phyloP scores from a whole-genome alignment of 2,113 vertebrate species.

The Perca fluviatilis region DNA sequence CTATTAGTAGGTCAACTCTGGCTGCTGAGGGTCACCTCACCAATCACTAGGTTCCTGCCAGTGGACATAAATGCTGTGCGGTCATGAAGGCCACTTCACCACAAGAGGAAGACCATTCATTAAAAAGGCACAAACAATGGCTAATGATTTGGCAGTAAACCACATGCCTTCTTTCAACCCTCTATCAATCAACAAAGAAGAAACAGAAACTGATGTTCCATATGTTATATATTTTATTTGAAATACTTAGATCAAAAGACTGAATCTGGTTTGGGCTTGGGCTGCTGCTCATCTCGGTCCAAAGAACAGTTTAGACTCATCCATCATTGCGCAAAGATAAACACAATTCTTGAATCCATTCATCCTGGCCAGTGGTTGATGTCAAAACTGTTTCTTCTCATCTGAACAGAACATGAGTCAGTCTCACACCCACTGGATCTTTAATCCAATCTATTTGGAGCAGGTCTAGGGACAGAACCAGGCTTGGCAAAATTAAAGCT shows the following conservation, averaged over 20 bases:
- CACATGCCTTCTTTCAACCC: not conserved
- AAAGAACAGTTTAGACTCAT: constrained; percentile 35
- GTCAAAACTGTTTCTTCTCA: constrained; percentile 47
- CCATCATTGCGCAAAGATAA: constrained; percentile 44
- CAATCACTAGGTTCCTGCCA: constrained; percentile 24
- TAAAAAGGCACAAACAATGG: constrained; percentile 45
- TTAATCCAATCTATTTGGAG: constrained; percentile 61
- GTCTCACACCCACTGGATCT: constrained; percentile 50
- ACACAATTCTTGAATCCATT: constrained; percentile 48
- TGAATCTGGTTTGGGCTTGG: constrained; percentile 7
- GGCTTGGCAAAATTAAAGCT: constrained; percentile 64
- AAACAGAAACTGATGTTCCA: constrained; percentile 12
- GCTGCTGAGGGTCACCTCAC: constrained; percentile 28
- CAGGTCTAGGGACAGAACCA: constrained; percentile 43
- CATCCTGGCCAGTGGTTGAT: constrained; percentile 31
- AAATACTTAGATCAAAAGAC: constrained; percentile 38
- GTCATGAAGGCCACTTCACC: constrained; percentile 35
- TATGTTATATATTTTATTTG: constrained; percentile 7
- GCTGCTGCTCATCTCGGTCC: constrained; percentile 11
- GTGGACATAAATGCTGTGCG: constrained; percentile 34
- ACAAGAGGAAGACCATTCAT: constrained; percentile 46
- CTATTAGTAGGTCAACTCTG: constrained; percentile 44
- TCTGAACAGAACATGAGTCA: constrained; percentile 58
- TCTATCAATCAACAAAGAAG: constrained; percentile 16
- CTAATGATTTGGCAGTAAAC: constrained; percentile 49